Percentiles rank a stretch among this genome's conserved stretches.
phyloP scores from a whole-genome alignment of 2,797 vertebrate species.

The Trematomus bernacchii region DNA sequence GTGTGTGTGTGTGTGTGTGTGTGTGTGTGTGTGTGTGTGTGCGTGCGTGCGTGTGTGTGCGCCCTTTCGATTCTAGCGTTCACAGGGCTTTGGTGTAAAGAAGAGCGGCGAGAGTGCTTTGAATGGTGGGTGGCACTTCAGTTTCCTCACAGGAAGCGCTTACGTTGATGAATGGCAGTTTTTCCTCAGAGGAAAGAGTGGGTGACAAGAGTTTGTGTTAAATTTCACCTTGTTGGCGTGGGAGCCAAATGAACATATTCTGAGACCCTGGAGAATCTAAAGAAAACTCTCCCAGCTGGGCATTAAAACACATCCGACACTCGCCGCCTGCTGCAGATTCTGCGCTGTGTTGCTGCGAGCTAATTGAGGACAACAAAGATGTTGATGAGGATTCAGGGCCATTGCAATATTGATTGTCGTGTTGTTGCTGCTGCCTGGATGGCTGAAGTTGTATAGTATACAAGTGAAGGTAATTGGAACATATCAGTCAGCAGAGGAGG shows the following conservation, averaged over 20 bases:
- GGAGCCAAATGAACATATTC: constrained; percentile 18
- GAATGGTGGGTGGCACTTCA: constrained; percentile 70
- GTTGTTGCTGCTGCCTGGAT: constrained; percentile 12
- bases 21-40: background rate
- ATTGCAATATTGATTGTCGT: background rate
- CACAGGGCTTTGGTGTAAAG: constrained; percentile 19
- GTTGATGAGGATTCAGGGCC: background rate
- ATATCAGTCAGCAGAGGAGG: constrained; percentile 37
- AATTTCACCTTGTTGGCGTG: constrained; percentile 10
- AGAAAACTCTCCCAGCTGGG: constrained; percentile 13
- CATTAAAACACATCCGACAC: constrained; percentile 28
- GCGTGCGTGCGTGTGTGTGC: background rate
- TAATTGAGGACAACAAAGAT: constrained; percentile 6
- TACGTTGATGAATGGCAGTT: constrained; percentile 67
- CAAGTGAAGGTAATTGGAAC: constrained; percentile 8
- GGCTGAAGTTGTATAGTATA: constrained; percentile 16
- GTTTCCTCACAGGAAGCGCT: constrained; percentile 78
- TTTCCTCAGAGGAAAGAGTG: constrained; percentile 79
- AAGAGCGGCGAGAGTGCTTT: constrained; percentile 39
- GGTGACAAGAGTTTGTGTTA: constrained; percentile 60
- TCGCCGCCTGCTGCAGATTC: background rate
- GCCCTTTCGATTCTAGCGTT: constrained; percentile 33
- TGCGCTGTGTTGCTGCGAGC: background rate
- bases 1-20: background rate
- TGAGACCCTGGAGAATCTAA: background rate